Percentiles rank a stretch among this genome's conserved stretches.
Evolutionary conservation across 1,140 invertebrate species (phyloP).

Genomic region (Euschistus heros): DNA sequence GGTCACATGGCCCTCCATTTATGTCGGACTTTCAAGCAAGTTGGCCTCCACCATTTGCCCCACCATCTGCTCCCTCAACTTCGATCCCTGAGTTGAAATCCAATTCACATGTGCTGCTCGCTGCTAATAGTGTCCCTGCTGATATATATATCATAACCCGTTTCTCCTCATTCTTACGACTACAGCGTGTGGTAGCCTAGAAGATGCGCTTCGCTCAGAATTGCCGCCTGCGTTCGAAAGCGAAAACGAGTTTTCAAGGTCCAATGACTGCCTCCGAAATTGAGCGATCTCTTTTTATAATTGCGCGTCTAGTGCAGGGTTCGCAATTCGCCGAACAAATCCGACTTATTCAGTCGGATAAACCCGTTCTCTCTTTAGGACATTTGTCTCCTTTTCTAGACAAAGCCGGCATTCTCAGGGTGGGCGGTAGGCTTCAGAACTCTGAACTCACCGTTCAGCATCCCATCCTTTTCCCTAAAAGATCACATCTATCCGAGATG

Average conservation of each 20-base stretch:
- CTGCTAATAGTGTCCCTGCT: background rate
- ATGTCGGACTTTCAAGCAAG: too few relatives aligned
- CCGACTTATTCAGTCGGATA: background rate
- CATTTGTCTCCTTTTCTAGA: too few relatives aligned
- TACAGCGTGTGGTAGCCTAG: background rate
- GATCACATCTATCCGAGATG: background rate
- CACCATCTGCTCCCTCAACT: too few relatives aligned
- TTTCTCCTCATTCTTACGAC: background rate
- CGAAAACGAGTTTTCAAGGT: too few relatives aligned
- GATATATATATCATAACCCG: background rate
- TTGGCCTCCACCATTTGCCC: too few relatives aligned
- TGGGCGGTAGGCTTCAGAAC: background rate
- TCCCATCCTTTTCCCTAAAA: background rate
- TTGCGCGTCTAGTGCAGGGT: background rate
- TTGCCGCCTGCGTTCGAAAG: background rate
- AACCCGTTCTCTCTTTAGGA: too few relatives aligned
- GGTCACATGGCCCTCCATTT: too few relatives aligned
- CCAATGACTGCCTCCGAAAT: too few relatives aligned
- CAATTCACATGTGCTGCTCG: background rate
- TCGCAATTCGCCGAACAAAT: background rate
- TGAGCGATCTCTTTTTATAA: background rate
- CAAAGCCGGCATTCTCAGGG: too few relatives aligned
- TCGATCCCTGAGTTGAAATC: too few relatives aligned
- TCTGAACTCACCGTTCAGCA: background rate
- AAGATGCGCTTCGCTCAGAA: background rate